These are phyloP conservation scores for Andrena haemorrhoa DNA, from an alignment of 2,888 invertebrate genomes.

Conservation along the genomic window DNA sequence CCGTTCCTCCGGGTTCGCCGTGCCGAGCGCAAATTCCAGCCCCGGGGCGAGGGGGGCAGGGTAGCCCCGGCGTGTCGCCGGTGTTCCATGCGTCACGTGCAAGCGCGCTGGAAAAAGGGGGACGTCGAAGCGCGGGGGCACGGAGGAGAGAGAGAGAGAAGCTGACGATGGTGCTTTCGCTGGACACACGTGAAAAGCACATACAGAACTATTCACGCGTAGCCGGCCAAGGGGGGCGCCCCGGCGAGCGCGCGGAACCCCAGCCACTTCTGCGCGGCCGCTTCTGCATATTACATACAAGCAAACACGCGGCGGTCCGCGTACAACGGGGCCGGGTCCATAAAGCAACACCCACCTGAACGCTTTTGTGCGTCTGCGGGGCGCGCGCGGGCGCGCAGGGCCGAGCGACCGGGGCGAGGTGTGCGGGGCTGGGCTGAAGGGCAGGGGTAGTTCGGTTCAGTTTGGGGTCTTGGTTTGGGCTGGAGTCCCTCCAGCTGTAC, in stretches of 20 bases:
- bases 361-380: constrained; percentile 41
- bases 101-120: constrained; percentile 2
- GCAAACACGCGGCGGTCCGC: constrained; percentile 25
- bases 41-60: not conserved
- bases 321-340: constrained; percentile 13
- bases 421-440: constrained; percentile 58
- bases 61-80: constrained; percentile 12
- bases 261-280: not conserved
- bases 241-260: not conserved
- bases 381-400: constrained; percentile 45
- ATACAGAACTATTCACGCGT: constrained; percentile 48
- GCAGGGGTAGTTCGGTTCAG: constrained; percentile 72
- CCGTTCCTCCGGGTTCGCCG: not conserved
- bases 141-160: not conserved
- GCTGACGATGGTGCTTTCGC: constrained; percentile 26
- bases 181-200: constrained; percentile 38
- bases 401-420: constrained; percentile 61
- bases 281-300: constrained; percentile 48
- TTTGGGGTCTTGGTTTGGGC: constrained; percentile 71
- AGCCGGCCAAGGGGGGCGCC: not conserved
- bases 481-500: constrained; percentile 65
- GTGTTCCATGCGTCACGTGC: not conserved
- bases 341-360: constrained; percentile 37
- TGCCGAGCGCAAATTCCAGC: not conserved
- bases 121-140: not conserved